Percentiles rank a stretch among this genome's conserved stretches.
Conservation (phyloP, 2,888 invertebrate genomes). For the Hydroisotoma schaefferi region DNA sequence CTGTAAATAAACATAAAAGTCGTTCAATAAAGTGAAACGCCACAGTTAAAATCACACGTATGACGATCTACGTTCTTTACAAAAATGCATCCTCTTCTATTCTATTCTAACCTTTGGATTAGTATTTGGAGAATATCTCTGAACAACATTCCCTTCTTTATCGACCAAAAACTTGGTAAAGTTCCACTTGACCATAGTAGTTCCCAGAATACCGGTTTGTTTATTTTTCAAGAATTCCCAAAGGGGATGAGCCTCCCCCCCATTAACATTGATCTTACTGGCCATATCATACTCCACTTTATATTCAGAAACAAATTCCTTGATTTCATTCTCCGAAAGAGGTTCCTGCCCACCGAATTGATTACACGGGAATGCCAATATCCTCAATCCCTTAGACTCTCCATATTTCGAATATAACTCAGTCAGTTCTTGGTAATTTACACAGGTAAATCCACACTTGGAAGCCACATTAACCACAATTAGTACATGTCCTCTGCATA, state of each 20-base stretch:
- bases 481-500: constrained; percentile 42
- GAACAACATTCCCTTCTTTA: constrained; percentile 67
- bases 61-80: neutral
- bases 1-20: constrained; percentile 20
- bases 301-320: constrained; percentile 58
- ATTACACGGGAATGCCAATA: constrained; percentile 47
- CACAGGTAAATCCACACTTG: constrained; percentile 47
- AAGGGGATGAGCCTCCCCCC: constrained; percentile 64
- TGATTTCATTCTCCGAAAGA: constrained; percentile 65
- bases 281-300: constrained; percentile 60
- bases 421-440: constrained; percentile 47
- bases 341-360: constrained; percentile 59
- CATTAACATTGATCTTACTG: constrained; percentile 67
- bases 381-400: constrained; percentile 38
- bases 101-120: constrained; percentile 52
- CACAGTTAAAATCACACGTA: neutral
- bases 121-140: constrained; percentile 63
- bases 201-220: constrained; percentile 33
- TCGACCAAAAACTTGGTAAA: constrained; percentile 82
- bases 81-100: constrained; percentile 38
- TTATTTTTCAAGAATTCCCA: constrained; percentile 57
- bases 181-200: constrained; percentile 60
- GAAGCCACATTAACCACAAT: constrained; percentile 47
- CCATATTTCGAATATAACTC: constrained; percentile 43
- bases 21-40: neutral